phyloP scores from a whole-genome alignment of 30 jellyfish, hydroid and myxozoan species.

The Nemopilema nomurai region DNA sequence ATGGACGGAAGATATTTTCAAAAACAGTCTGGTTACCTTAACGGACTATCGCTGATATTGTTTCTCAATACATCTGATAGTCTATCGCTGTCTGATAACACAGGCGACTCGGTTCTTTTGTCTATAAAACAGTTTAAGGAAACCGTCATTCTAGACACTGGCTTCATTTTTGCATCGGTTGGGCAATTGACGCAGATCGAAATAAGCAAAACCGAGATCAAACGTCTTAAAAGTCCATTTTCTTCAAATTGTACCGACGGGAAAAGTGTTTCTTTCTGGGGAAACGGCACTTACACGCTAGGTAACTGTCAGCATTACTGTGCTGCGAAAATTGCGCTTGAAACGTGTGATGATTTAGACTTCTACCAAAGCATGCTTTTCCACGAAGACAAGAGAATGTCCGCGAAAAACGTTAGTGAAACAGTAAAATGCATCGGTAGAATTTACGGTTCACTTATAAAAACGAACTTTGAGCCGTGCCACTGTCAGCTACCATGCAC shows the following conservation, averaged over 20 bases:
- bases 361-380: conserved; percentile 1
- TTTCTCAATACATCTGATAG: conserved; percentile 20
- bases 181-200: conserved; percentile 49
- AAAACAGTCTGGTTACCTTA: conserved; percentile 25
- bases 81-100: background rate
- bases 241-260: conserved; percentile 52
- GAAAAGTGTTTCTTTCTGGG: background rate
- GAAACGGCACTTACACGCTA: conserved; percentile 44
- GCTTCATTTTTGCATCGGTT: conserved; percentile 23
- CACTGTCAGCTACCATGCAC: conserved; percentile 51
- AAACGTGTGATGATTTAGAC: conserved; percentile 11
- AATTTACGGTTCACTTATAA: background rate
- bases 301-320: conserved; percentile 49
- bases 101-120: conserved; percentile 29
- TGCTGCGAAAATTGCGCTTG: background rate
- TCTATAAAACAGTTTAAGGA: conserved; percentile 23
- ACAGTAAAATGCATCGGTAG: conserved; percentile 3
- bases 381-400: conserved; percentile 17
- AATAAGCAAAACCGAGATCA: conserved; percentile 4
- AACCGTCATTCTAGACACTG: conserved; percentile 4
- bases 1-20: conserved; percentile 28
- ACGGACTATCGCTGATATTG: conserved; percentile 30
- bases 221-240: conserved; percentile 35
- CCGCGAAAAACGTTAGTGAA: background rate
- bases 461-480: conserved; percentile 23